phyloP scores from a whole-genome alignment of 1,140 invertebrate species.

The Aphis gossypii region DNA sequence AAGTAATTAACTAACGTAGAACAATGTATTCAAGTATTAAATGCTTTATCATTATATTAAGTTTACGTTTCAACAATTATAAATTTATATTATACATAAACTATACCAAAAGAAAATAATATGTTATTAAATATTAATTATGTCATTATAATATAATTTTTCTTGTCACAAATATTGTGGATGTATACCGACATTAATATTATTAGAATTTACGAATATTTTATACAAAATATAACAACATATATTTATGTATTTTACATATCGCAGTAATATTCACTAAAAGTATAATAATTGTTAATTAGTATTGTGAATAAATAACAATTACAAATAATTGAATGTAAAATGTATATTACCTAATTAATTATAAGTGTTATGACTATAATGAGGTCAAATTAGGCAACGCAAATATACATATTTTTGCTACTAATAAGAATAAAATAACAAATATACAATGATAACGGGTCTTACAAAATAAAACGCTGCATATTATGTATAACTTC shows the following conservation, averaged over 20 bases:
- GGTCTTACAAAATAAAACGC: neutral
- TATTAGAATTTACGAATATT: neutral
- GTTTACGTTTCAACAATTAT: neutral
- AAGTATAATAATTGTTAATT: neutral
- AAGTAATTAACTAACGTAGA: neutral
- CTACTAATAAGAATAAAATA: neutral
- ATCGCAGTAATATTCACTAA: neutral
- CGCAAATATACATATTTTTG: neutral
- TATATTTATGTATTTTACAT: neutral
- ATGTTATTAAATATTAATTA: neutral
- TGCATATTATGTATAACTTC: neutral
- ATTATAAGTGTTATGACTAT: neutral
- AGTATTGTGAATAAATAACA: neutral
- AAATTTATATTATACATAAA: neutral
- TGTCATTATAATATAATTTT: neutral
- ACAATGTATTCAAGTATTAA: slow-evolving; percentile 11
- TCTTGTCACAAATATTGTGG: neutral
- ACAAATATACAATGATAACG: neutral
- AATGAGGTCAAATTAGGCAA: neutral
- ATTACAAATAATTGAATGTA: neutral
- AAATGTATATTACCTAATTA: neutral
- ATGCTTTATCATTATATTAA: slow-evolving; percentile 7
- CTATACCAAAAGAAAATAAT: neutral
- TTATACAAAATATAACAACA: neutral
- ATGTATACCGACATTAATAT: neutral